phyloP scores from a whole-genome alignment of 30 jellyfish, hydroid and myxozoan species.

The Rhopilema esculentum region DNA sequence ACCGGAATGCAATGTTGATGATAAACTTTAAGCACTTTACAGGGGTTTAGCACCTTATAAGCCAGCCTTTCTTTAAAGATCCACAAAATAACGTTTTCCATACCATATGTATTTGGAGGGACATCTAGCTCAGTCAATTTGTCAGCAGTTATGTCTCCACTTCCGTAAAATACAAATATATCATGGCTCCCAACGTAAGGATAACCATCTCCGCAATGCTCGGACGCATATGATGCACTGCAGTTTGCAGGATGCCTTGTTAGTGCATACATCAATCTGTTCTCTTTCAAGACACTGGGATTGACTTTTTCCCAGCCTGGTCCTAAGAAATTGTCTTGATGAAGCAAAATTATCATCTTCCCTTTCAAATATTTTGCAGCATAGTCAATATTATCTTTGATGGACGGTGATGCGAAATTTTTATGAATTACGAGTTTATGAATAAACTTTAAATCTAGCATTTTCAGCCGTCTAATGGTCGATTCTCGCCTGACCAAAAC shows the following conservation, averaged over 20 bases:
- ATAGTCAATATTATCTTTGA: conserved; percentile 63
- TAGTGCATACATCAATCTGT: no score
- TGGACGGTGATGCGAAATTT: conserved; percentile 77
- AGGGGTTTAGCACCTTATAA: no score
- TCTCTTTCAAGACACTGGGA: no score
- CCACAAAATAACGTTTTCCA: conserved; percentile 78
- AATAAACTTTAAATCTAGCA: conserved; percentile 42
- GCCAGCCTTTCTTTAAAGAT: no score
- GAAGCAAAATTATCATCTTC: conserved; percentile 63
- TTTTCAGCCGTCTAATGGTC: conserved; percentile 29
- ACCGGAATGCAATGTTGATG: no score
- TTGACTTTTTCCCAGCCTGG: no score
- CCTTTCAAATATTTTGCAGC: conserved; percentile 66
- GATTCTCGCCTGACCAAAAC: no score
- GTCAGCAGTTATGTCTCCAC: neutral
- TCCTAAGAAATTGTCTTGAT: conserved; percentile 78
- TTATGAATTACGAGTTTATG: conserved; percentile 74
- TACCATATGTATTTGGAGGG: conserved; percentile 69
- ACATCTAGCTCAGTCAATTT: conserved; percentile 58
- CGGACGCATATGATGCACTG: no score
- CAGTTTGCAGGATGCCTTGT: no score
- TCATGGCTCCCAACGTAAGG: conserved; percentile 84
- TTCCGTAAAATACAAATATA: conserved; percentile 67
- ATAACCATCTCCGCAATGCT: conserved; percentile 48
- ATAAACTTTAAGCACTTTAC: no score